Evolutionary conservation across 1,140 invertebrate species (phyloP).

Genomic region (Heliconius hewitsoni): DNA sequence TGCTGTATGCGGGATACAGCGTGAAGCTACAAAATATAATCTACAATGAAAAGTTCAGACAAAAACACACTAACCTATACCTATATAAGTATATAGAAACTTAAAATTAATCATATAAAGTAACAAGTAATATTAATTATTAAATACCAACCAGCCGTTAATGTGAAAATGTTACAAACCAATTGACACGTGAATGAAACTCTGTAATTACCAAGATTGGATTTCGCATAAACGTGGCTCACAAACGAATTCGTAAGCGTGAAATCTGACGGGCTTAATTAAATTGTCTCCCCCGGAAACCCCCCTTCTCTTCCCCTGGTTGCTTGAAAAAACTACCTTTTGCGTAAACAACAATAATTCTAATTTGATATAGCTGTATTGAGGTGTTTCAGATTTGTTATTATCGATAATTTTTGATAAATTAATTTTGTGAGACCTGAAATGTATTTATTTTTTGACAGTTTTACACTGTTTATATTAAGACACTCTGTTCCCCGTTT

Average conservation of each 20-base stretch:
- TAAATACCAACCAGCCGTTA: conserved; percentile 18
- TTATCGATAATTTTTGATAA: no score
- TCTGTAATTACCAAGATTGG: conserved; percentile 40
- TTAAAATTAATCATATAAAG: conserved; percentile 11
- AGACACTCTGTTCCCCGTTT: no score
- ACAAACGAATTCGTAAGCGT: conserved; percentile 16
- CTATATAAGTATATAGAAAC: not conserved
- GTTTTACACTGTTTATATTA: no score
- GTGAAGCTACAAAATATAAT: no score
- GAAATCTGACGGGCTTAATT: conserved; percentile 34
- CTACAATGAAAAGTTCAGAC: not conserved
- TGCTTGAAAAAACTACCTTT: not conserved
- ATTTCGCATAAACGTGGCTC: conserved; percentile 34
- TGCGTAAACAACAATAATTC: not conserved
- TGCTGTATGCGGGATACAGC: no score
- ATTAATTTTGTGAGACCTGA: no score
- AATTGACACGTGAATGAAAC: conserved; percentile 38
- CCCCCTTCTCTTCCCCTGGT: not conserved
- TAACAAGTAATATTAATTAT: conserved; percentile 11
- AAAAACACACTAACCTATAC: not conserved
- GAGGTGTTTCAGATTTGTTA: conserved; percentile 24
- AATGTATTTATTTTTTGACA: no score
- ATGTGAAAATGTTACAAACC: conserved; percentile 20
- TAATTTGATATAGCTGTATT: conserved; percentile 29
- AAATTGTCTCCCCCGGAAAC: conserved; percentile 29